Evolutionary conservation across 2,888 invertebrate species (phyloP), one percentile per base, ranked within the genome.

Genomic region (Teinopalpus imperialis): DNA sequence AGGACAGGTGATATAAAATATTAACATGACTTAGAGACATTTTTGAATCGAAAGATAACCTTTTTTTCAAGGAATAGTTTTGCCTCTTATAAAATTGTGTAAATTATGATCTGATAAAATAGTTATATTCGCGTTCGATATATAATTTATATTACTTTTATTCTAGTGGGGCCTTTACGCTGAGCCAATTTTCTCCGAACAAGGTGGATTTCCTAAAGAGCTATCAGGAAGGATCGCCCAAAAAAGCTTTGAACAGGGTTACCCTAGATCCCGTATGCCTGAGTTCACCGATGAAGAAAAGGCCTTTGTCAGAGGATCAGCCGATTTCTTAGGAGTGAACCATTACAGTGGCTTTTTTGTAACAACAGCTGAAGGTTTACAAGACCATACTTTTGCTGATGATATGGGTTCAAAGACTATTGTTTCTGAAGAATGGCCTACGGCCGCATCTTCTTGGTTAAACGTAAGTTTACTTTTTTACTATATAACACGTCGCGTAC

Each of bases 311-410:
- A 67, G 59, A 37, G 86, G 86, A 1, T 10, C 75, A 0, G 52
- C 59, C 0, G 86, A 86, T 49, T 87, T 83, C 61, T 72, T 82
- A 9, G 82, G 94, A 0, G 77, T 95, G 1, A 95, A 95, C 61
- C 90, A 93, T 47, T 95, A 95, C 64, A 91, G 92, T 0, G 69
- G 89, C 0, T 57, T 1, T 0, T 20, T 68, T 1, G 43, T 74
- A 4, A 72, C 74, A 0, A 72, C 73, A 0, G 59, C 61, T 0
- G 56, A 71, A 6, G 37, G 69, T 12, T 57, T 60, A 9, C n/a
- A 4, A 0, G 18, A 49, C 0, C 10, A 55, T 2, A 40, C 57
- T 0, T 66, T 69, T 0, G 77, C 77, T 7, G 68, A 69, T 48
- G 82, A 83, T 43, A 48, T 57, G 5, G 65, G 57, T 32, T 61